Conservation (phyloP, 2,113 vertebrate species). For the Hirundichthys speculiger region DNA sequence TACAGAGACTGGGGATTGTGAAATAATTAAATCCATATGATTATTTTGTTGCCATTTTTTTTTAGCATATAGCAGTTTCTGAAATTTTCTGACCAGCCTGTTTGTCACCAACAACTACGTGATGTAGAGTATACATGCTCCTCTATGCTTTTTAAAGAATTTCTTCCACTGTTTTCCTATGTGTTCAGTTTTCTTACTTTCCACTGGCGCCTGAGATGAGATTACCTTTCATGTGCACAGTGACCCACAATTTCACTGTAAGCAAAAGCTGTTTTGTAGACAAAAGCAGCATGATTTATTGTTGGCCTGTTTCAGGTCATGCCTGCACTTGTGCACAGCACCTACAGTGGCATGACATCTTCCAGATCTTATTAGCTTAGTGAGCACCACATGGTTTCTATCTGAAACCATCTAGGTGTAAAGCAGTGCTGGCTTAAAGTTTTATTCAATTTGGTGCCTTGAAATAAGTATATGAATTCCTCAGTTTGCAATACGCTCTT, state of each 20-base stretch:
- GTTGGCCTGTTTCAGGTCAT: slow-evolving; percentile 1
- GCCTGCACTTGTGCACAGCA: neutral
- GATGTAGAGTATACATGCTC: too few species aligned
- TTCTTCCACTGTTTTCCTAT: too few species aligned
- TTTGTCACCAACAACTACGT: too few species aligned
- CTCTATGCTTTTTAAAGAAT: too few species aligned
- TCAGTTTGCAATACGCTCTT: neutral
- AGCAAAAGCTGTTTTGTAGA: slow-evolving; percentile 21
- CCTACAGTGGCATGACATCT: neutral
- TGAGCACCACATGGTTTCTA: neutral
- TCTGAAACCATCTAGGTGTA: slow-evolving; percentile 14
- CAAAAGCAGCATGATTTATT: slow-evolving; percentile 25
- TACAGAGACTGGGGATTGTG: too few species aligned
- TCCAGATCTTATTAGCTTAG: slow-evolving; percentile 9
- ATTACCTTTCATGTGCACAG: slow-evolving; percentile 2
- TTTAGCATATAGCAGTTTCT: too few species aligned
- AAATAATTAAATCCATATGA: too few species aligned
- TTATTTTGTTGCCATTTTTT: too few species aligned
- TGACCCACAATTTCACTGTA: slow-evolving; percentile 18
- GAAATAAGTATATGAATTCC: slow-evolving; percentile 25
- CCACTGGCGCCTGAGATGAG: neutral
- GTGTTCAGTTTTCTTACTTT: neutral
- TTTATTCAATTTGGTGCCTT: slow-evolving; percentile 4
- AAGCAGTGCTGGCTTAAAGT: neutral
- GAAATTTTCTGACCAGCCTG: too few species aligned